A percentile compares a stretch with the other conserved stretches of the same genome.
Conservation (phyloP, 2,888 invertebrate genomes). For the Pachliopta kotzebuea region DNA sequence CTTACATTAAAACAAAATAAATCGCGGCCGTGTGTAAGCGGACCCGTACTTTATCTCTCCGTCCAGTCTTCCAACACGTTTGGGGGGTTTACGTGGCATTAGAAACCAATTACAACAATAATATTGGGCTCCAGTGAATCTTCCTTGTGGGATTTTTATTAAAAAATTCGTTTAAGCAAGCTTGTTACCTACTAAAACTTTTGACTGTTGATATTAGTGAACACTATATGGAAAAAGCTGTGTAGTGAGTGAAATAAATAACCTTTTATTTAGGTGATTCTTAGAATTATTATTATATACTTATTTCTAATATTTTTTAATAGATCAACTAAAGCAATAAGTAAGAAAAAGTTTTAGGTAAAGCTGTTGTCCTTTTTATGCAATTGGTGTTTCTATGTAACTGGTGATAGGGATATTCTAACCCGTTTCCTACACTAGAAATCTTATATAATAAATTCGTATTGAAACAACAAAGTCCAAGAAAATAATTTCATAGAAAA, state of each 20-base stretch:
- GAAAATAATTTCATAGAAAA: conserved; percentile 49
- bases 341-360: too few species aligned
- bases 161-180: conserved; percentile 13
- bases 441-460: too few species aligned
- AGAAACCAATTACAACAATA: conserved; percentile 80
- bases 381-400: too few species aligned
- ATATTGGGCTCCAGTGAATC: conserved; percentile 48
- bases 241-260: background rate
- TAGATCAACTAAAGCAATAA: too few species aligned
- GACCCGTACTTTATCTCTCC: conserved; percentile 72
- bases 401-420: too few species aligned
- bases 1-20: conserved; percentile 36
- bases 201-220: background rate
- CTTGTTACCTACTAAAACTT: background rate
- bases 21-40: conserved; percentile 38
- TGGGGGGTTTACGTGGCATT: conserved; percentile 79
- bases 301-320: too few species aligned
- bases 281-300: too few species aligned
- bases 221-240: too few species aligned
- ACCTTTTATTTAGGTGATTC: background rate
- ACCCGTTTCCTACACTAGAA: too few species aligned
- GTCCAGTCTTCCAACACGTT: conserved; percentile 77
- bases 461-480: background rate
- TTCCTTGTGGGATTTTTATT: conserved; percentile 28
- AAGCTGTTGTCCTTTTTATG: too few species aligned